Conservation (phyloP, 2,113 vertebrate species). For the Petaurus breviceps region DNA sequence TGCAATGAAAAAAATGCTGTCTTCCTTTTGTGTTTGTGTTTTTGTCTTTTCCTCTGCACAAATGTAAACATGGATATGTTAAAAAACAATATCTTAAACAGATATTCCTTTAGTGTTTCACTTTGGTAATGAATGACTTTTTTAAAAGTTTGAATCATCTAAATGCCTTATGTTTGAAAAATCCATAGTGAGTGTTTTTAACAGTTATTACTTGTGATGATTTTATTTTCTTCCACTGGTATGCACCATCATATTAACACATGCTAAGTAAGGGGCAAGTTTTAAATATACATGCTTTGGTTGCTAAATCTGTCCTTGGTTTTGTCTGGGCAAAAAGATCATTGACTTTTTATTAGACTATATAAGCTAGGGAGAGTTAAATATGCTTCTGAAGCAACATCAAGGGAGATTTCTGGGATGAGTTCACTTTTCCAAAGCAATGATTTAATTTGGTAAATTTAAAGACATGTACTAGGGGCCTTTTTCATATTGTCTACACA, state of each 20-base stretch:
- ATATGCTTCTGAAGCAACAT: background rate
- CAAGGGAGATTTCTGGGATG: background rate
- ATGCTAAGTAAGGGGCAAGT: constrained; percentile 67
- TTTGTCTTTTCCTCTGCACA: constrained; percentile 51
- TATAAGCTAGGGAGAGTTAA: constrained; percentile 33
- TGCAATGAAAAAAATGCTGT: constrained; percentile 20
- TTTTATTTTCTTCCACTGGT: constrained; percentile 75
- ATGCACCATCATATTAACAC: constrained; percentile 73
- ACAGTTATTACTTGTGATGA: constrained; percentile 66
- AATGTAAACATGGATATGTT: constrained; percentile 64
- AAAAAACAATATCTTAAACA: constrained; percentile 39
- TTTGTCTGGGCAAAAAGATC: constrained; percentile 59
- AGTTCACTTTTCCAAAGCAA: background rate
- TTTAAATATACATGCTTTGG: constrained; percentile 69
- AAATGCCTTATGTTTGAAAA: constrained; percentile 61
- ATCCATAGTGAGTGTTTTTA: constrained; percentile 55
- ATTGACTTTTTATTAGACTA: constrained; percentile 56
- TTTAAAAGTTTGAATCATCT: constrained; percentile 60
- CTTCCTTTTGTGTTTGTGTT: background rate
- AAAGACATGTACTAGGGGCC: constrained; percentile 12
- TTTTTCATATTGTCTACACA: constrained; percentile 5
- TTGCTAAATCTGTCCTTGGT: constrained; percentile 68
- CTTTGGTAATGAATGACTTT: constrained; percentile 69
- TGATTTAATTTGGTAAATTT: constrained; percentile 25
- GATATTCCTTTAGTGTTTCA: constrained; percentile 68